Evolutionary conservation across 2,113 vertebrate genomes (phyloP), one percentile per base, ranked within the genome.

Genomic region (Pipa parva): DNA sequence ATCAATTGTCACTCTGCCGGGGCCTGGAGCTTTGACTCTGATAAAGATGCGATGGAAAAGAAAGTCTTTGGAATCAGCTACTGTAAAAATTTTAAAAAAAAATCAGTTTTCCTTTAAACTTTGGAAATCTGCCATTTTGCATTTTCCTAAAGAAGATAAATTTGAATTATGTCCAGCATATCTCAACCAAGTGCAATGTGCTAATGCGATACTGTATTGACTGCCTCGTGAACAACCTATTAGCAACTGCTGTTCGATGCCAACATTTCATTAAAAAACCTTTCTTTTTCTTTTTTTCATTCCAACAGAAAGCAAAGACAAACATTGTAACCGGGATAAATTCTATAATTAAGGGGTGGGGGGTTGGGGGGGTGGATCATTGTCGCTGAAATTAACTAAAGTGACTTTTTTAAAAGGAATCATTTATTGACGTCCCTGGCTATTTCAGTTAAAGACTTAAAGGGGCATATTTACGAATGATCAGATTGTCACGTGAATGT

Each of bases 131-230:
- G 78, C 81, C 72, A 80, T 61, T 76, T 80, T 81, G 81, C 79
- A 87, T 80, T 78, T 80, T 84, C 84, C 80, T 79, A 86, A 85
- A 82, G 77, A 88, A 84, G 83, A 79, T 79, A 83, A 78, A 84
- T 75, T 88, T 86, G 83, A 82, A 78, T 81, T 77, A 80, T 80
- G 79, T 82, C 80, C 79, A 85, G 78, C 80, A 81, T 80, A 86
- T 81, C 79, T 78, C 79, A 79, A 83, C 77, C 74, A 76, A 84
- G 73, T 79, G 77, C 79, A 78, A 72, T 51, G 76, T 78, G 79
- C 84, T 84, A 83, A 85, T 84, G 84, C 79, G 72, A 71, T 76
- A 74, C 75, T 80, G 81, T 80, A 79, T 85, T 83, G 80, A 18
- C 12, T 83, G 81, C 78, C 78, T 66, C 57, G 73, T 60, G 63